Conservation (phyloP, 2,888 invertebrate species). For the Acrobasis suavella region DNA sequence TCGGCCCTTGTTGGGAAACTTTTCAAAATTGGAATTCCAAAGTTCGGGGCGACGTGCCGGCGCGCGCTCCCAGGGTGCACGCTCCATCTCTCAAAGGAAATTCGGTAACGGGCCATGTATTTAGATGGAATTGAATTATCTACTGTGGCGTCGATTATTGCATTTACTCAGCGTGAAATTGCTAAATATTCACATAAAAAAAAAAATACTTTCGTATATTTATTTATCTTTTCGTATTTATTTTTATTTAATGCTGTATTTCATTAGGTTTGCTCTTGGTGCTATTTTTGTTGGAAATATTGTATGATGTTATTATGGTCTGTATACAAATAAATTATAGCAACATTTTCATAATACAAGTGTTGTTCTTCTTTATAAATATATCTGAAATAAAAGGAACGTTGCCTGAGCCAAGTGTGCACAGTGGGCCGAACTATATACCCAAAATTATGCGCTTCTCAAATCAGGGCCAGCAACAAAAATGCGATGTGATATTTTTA, state of each 20-base stretch:
- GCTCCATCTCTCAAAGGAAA: constrained; percentile 80
- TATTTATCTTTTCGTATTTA: constrained; percentile 25
- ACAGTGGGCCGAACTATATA: too few species aligned
- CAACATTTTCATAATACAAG: too few species aligned
- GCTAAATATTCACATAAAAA: constrained; percentile 58
- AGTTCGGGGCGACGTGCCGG: constrained; percentile 77
- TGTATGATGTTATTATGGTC: too few species aligned
- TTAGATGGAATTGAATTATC: constrained; percentile 76
- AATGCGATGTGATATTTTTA: too few species aligned
- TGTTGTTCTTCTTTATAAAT: too few species aligned
- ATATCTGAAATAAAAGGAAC: too few species aligned
- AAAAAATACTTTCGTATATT: constrained; percentile 48
- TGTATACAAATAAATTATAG: too few species aligned
- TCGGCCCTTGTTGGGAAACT: constrained; percentile 77
- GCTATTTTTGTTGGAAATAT: too few species aligned
- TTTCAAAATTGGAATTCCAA: constrained; percentile 82
- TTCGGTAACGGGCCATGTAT: constrained; percentile 74
- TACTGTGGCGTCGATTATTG: constrained; percentile 71
- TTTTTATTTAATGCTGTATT: constrained; percentile 1
- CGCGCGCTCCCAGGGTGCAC: constrained; percentile 62
- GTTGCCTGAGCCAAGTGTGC: too few species aligned
- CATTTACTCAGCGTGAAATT: constrained; percentile 73
- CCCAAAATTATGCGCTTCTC: too few species aligned
- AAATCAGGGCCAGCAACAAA: too few species aligned
- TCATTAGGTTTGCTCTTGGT: neutral